Conservation (phyloP, 2,797 vertebrate species). For the Sebastes trivittatus region DNA sequence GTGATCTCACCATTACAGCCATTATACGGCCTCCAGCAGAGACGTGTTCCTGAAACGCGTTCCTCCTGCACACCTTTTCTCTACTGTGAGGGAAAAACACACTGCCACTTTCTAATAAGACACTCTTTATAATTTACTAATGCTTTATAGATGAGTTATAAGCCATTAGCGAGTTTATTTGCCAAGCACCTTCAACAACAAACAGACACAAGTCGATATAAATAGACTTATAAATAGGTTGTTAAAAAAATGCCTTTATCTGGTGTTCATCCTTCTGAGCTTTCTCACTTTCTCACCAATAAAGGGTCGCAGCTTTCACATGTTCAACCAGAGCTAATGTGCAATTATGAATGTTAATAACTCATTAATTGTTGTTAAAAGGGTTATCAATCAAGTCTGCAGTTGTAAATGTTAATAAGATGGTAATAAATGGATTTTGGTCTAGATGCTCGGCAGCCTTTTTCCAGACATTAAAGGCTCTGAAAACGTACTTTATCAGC, state of each 20-base stretch:
- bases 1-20: constrained; percentile 28
- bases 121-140: neutral
- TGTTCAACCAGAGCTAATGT: neutral
- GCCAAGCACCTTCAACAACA: neutral
- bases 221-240: neutral
- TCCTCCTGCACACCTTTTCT: constrained; percentile 6
- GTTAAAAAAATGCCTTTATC: neutral
- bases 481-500: too few species aligned
- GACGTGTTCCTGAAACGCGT: constrained; percentile 8
- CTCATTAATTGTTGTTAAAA: neutral
- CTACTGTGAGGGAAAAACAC: neutral
- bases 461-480: too few species aligned
- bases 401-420: constrained; percentile 14
- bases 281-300: neutral
- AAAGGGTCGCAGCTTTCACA: neutral
- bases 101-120: neutral
- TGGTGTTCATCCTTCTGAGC: neutral
- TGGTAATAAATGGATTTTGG: constrained; percentile 6
- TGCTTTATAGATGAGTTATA: neutral
- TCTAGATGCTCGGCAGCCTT: neutral
- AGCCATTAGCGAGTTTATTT: neutral
- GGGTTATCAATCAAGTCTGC: neutral
- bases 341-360: neutral
- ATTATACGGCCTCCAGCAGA: constrained; percentile 37
- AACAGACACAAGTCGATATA: neutral